Percentiles rank a stretch among this genome's conserved stretches.
Evolutionary conservation across 2,797 vertebrate genomes (phyloP).

Genomic region (Rachycentron canadum): DNA sequence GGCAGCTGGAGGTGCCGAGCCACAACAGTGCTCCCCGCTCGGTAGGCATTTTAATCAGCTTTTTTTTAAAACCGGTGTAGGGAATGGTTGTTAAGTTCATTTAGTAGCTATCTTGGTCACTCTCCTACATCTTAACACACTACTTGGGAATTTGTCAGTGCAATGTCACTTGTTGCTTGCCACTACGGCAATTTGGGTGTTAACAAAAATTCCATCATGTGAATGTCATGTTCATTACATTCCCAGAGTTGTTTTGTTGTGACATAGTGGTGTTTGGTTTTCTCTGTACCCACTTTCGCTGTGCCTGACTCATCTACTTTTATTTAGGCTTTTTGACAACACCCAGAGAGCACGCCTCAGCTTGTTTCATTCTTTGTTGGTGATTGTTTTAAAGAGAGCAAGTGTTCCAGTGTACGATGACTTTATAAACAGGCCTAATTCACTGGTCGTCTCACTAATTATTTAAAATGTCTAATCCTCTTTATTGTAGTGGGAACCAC

Average conservation of each 20-base stretch:
- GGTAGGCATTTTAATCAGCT: slow-evolving; percentile 77
- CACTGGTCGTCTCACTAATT: slow-evolving; percentile 25
- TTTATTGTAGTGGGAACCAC: slow-evolving; percentile 87
- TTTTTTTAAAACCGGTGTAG: neutral
- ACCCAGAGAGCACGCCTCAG: slow-evolving; percentile 4
- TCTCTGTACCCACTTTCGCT: slow-evolving; percentile 8
- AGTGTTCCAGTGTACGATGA: neutral
- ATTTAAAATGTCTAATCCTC: slow-evolving; percentile 19
- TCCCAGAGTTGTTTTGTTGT: slow-evolving; percentile 25
- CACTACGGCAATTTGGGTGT: neutral
- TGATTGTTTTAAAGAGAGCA: neutral
- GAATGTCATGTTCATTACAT: slow-evolving; percentile 14
- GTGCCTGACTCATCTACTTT: slow-evolving; percentile 19
- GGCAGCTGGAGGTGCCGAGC: slow-evolving; percentile 86
- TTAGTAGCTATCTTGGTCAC: slow-evolving; percentile 1
- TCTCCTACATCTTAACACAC: neutral
- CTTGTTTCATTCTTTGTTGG: slow-evolving; percentile 9
- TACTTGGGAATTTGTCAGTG: slow-evolving; percentile 6
- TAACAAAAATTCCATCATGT: slow-evolving; percentile 20
- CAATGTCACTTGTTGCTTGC: slow-evolving; percentile 11
- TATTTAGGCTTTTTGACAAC: slow-evolving; percentile 17
- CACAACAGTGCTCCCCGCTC: slow-evolving; percentile 87
- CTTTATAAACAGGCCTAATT: neutral
- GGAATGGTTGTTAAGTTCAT: slow-evolving; percentile 9
- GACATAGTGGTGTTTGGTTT: slow-evolving; percentile 31